Conservation (phyloP, 2,888 invertebrate species). For the Acanthosepion lycidas region DNA sequence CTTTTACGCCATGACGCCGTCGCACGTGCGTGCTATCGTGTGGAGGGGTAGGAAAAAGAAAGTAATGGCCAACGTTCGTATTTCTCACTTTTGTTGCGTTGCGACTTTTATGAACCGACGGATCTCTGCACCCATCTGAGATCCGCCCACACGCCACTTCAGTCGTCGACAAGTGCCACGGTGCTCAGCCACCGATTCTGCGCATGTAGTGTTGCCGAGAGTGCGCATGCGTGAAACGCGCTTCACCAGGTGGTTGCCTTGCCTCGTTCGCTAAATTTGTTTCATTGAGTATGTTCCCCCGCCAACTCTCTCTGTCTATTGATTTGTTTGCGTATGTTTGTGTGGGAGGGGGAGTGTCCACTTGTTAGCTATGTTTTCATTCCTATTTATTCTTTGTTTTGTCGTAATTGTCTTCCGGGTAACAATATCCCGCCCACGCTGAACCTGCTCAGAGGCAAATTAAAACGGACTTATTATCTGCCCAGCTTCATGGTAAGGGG, state of each 20-base stretch:
- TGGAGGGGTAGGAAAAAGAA: neutral
- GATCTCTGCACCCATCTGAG: neutral
- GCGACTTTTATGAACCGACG: neutral
- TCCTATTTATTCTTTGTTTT: neutral
- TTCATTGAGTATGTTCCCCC: neutral
- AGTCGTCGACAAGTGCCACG: neutral
- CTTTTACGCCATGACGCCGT: neutral
- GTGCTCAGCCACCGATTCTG: neutral
- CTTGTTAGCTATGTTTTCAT: neutral
- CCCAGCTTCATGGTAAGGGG: neutral
- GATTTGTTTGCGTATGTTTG: too few species aligned
- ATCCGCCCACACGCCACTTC: neutral
- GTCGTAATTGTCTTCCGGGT: neutral
- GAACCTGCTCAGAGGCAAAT: neutral
- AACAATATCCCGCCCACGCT: neutral
- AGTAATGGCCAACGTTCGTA: neutral
- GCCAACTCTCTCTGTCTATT: too few species aligned
- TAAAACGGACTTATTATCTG: neutral
- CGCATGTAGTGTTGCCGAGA: neutral
- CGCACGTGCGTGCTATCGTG: neutral
- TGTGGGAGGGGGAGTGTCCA: neutral
- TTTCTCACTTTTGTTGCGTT: neutral
- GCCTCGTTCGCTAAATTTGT: neutral
- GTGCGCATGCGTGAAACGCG: conserved; percentile 2
- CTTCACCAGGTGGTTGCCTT: neutral